phyloP scores from a whole-genome alignment of 1,140 invertebrate genomes.

The Ganaspis sp. region DNA sequence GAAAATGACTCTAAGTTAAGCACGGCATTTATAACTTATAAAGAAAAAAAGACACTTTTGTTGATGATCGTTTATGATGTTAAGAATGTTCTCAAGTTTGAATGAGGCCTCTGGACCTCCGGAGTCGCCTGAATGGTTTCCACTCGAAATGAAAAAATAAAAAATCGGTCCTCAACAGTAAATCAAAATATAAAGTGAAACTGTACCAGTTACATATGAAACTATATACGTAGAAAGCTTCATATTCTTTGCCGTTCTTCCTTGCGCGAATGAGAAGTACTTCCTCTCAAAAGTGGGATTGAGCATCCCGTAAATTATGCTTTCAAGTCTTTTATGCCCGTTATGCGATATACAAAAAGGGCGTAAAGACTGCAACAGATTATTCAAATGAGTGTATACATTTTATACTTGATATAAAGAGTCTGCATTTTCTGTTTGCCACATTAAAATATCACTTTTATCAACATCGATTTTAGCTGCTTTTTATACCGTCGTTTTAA shows the following conservation, averaged over 20 bases:
- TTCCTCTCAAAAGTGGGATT: conserved; percentile 16
- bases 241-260: neutral
- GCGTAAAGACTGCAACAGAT: neutral
- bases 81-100: conserved; percentile 16
- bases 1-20: too few species aligned
- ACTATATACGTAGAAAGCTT: conserved; percentile 18
- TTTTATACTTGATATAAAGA: neutral
- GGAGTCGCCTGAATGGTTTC: neutral
- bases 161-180: neutral
- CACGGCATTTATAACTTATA: too few species aligned
- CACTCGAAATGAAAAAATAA: neutral
- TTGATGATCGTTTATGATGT: conserved; percentile 17
- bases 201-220: neutral
- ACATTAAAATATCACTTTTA: neutral
- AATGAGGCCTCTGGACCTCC: conserved; percentile 20
- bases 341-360: conserved; percentile 10
- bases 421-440: neutral
- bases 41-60: neutral
- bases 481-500: too few species aligned
- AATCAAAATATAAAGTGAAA: conserved; percentile 23
- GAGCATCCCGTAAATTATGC: conserved; percentile 18
- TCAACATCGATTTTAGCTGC: neutral
- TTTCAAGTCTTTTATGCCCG: conserved; percentile 2
- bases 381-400: neutral
- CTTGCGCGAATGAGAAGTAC: neutral